A percentile compares a stretch with the other conserved stretches of the same genome.
Evolutionary conservation across 2,888 invertebrate species (phyloP).

Genomic region (Mythimna lalbum): DNA sequence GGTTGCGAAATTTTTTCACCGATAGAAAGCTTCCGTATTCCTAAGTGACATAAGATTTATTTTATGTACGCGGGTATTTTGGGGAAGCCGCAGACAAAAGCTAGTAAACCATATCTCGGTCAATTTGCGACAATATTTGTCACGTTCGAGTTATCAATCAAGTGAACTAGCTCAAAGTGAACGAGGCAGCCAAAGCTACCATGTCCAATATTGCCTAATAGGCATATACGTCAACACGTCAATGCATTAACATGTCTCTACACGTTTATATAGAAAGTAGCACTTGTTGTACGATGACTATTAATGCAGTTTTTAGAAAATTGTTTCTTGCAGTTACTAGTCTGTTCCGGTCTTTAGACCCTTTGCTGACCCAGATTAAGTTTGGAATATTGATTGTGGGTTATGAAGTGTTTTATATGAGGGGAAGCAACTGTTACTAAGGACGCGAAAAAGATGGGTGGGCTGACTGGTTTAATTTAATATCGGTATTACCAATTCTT

Average conservation of each 20-base stretch:
- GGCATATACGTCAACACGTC: slow-evolving; percentile 70
- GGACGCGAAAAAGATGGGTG: slow-evolving; percentile 6
- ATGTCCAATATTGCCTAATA: slow-evolving; percentile 84
- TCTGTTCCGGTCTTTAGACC: slow-evolving; percentile 80
- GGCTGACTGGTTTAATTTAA: background rate
- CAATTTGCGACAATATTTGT: background rate
- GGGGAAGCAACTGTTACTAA: background rate
- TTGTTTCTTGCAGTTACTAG: slow-evolving; percentile 29
- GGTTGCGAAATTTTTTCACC: too few species aligned
- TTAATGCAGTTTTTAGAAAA: slow-evolving; percentile 84
- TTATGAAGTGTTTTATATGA: slow-evolving; percentile 37
- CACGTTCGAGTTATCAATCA: slow-evolving; percentile 24
- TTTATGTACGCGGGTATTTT: too few species aligned
- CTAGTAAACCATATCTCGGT: too few species aligned
- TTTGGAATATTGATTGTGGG: slow-evolving; percentile 60
- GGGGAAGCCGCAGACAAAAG: too few species aligned
- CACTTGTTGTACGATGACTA: slow-evolving; percentile 82
- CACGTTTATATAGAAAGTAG: slow-evolving; percentile 86
- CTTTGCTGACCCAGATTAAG: slow-evolving; percentile 67
- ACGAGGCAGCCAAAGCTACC: slow-evolving; percentile 44
- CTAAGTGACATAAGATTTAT: too few species aligned
- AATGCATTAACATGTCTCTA: slow-evolving; percentile 78
- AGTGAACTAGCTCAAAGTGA: slow-evolving; percentile 41
- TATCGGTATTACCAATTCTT: background rate
- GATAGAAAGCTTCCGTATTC: too few species aligned